Evolutionary conservation across 1,140 invertebrate species (phyloP).

Genomic region (Pseudomyrmex concolor): DNA sequence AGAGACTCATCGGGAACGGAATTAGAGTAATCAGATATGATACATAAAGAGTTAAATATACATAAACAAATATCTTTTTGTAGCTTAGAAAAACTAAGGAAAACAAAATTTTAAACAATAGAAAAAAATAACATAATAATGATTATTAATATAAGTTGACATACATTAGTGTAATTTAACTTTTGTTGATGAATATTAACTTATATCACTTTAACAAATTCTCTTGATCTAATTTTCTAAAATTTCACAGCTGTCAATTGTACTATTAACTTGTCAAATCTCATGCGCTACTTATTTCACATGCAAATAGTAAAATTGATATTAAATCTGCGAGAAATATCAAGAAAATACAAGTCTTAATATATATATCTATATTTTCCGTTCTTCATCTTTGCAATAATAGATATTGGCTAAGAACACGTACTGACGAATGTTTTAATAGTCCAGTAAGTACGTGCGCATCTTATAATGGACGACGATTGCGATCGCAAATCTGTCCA

Average conservation of each 20-base stretch:
- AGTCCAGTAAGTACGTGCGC: background rate
- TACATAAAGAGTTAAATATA: background rate
- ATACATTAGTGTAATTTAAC: too few relatives aligned
- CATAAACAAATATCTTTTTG: too few relatives aligned
- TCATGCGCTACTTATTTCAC: too few relatives aligned
- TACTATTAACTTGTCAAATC: too few relatives aligned
- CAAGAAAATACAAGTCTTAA: background rate
- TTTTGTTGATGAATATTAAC: too few relatives aligned
- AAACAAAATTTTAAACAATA: too few relatives aligned
- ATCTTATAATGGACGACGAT: slow-evolving; percentile 4
- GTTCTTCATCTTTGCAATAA: background rate
- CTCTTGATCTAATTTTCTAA: too few relatives aligned
- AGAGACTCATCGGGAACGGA: background rate
- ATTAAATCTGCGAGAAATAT: background rate
- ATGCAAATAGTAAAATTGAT: background rate
- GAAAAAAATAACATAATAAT: too few relatives aligned
- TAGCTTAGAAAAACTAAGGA: too few relatives aligned
- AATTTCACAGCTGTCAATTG: too few relatives aligned
- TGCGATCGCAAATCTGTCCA: slow-evolving; percentile 6
- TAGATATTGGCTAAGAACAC: background rate
- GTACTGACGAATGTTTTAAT: background rate
- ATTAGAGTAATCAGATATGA: background rate
- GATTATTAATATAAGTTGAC: too few relatives aligned
- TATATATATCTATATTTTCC: background rate
- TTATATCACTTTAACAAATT: too few relatives aligned